phyloP scores from a whole-genome alignment of 2,113 vertebrate species.

The Emydocephalus ijimae region DNA sequence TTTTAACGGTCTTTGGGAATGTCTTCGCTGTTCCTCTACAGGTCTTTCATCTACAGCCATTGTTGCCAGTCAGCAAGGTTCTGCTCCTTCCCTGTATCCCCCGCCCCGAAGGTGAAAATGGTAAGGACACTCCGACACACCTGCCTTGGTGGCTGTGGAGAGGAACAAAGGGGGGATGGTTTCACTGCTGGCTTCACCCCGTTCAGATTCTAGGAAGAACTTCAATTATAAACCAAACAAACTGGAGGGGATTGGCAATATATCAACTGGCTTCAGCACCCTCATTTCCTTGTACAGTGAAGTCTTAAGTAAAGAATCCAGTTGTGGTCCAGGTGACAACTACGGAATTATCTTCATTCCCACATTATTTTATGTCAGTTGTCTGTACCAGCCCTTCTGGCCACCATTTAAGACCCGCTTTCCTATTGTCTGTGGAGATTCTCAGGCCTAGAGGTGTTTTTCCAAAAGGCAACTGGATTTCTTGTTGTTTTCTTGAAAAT shows the following conservation, averaged over 20 bases:
- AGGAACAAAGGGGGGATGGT: background rate
- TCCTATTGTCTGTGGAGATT: background rate
- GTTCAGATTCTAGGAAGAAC: background rate
- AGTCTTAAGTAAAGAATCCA: background rate
- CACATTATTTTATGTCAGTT: background rate
- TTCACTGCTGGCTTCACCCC: background rate
- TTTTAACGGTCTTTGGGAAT: background rate
- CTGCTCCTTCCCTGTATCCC: conserved; percentile 85
- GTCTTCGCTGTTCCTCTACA: conserved; percentile 35
- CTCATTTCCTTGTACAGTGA: background rate
- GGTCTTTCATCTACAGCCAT: conserved; percentile 96
- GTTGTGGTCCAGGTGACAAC: background rate
- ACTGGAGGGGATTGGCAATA: background rate
- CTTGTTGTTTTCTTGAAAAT: too few relatives aligned
- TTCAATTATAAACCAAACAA: background rate
- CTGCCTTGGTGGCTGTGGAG: background rate
- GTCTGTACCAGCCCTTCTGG: background rate
- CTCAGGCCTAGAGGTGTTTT: too few relatives aligned
- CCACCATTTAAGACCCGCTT: too few relatives aligned
- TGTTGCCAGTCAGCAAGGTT: conserved; percentile 88
- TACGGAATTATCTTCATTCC: background rate
- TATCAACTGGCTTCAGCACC: background rate
- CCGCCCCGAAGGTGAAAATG: conserved; percentile 93
- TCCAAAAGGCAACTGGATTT: too few relatives aligned
- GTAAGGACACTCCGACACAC: conserved; percentile 69